Evolutionary conservation across 1,140 invertebrate species (phyloP).

Genomic region (Cotesia glomerata): DNA sequence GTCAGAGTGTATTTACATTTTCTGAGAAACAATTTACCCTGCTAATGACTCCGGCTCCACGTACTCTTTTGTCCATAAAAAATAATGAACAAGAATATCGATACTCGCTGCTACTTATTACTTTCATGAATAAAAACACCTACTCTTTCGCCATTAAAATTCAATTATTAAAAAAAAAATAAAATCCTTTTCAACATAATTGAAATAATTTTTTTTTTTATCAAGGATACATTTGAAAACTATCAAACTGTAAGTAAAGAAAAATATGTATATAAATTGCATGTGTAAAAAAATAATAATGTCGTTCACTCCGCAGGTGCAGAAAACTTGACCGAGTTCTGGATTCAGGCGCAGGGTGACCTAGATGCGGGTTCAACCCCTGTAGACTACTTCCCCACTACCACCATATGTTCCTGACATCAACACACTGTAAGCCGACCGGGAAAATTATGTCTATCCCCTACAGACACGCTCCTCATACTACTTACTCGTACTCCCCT

Average conservation of each 20-base stretch:
- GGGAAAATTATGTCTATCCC: constrained; percentile 1
- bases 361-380: constrained; percentile 41
- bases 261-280: constrained; percentile 6
- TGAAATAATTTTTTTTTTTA: not conserved
- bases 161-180: too few species aligned
- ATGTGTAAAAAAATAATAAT: not conserved
- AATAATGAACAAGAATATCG: too few species aligned
- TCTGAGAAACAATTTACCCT: not conserved
- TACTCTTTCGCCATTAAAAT: too few species aligned
- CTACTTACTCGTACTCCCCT: too few species aligned
- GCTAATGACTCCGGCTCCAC: too few species aligned
- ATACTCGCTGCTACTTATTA: too few species aligned
- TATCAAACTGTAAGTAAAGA: constrained; percentile 5
- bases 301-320: constrained; percentile 50
- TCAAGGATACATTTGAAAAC: not conserved
- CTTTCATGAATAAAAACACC: too few species aligned
- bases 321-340: constrained; percentile 60
- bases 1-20: not conserved
- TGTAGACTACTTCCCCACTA: constrained; percentile 14
- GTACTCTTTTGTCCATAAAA: too few species aligned
- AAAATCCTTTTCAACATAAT: too few species aligned
- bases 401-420: not conserved
- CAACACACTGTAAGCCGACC: not conserved
- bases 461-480: not conserved
- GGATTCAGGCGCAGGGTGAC: constrained; percentile 51